Conservation (phyloP, 2,797 vertebrate species). For the Chaunax sp. region DNA sequence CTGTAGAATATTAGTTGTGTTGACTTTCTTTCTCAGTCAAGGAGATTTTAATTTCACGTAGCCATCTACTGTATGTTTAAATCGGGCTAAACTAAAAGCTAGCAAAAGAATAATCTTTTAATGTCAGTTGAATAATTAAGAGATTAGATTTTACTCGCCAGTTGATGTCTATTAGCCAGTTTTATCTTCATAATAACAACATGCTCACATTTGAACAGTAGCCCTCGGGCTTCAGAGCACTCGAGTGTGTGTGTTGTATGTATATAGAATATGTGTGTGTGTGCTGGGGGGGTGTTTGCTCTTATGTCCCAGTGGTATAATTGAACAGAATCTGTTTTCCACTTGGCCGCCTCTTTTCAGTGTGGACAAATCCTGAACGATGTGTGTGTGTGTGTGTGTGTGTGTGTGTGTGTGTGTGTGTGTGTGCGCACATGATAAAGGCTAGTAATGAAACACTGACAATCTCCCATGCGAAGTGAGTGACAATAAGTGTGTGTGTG, state of each 20-base stretch:
- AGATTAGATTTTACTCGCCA: too few species aligned
- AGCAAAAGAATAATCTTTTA: too few species aligned
- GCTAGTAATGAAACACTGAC: slow-evolving; percentile 35
- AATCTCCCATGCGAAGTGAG: slow-evolving; percentile 45
- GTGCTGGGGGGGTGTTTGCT: slow-evolving; percentile 15
- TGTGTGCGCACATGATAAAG: slow-evolving; percentile 40
- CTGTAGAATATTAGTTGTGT: too few species aligned
- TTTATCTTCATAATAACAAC: background rate
- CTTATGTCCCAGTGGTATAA: slow-evolving; percentile 55
- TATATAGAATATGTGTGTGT: background rate
- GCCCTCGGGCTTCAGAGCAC: background rate
- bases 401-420: slow-evolving; percentile 6
- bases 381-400: slow-evolving; percentile 8
- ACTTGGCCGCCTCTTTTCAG: slow-evolving; percentile 53
- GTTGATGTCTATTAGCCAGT: too few species aligned
- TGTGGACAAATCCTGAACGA: slow-evolving; percentile 25
- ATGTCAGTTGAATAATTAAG: too few species aligned
- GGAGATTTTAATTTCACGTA: too few species aligned
- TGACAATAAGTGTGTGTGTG: slow-evolving; percentile 35
- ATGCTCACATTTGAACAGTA: background rate
- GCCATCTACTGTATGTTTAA: too few species aligned
- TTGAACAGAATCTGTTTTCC: slow-evolving; percentile 71
- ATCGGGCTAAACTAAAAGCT: too few species aligned
- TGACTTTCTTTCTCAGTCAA: too few species aligned
- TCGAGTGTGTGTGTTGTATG: background rate